Evolutionary conservation across 2,113 vertebrate species (phyloP).

Genomic region (Tragelaphus strepsiceros): DNA sequence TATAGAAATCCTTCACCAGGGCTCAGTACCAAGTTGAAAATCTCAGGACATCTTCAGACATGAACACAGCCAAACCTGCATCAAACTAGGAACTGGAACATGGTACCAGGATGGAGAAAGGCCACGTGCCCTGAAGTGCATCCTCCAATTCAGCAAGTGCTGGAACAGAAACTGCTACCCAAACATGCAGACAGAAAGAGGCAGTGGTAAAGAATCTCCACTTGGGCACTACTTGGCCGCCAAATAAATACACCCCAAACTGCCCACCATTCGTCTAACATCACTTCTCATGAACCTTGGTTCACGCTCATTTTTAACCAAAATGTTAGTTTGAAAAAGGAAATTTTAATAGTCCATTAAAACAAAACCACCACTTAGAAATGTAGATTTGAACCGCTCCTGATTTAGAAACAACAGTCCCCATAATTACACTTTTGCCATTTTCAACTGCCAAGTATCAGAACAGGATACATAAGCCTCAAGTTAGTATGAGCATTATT

Average conservation of each 20-base stretch:
- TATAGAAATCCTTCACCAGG: not conserved
- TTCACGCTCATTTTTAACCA: not conserved
- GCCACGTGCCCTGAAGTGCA: accelerated
- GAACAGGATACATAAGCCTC: not conserved
- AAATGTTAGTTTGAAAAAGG: not conserved
- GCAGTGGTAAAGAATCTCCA: not conserved
- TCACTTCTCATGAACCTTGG: not conserved
- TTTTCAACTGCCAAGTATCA: not conserved
- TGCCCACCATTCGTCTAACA: not conserved
- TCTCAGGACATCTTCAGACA: not conserved
- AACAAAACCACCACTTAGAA: not conserved
- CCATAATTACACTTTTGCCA: not conserved
- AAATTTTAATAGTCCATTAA: not conserved
- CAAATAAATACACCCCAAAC: not conserved
- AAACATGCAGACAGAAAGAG: not conserved
- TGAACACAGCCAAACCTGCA: not conserved
- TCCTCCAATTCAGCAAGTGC: accelerated
- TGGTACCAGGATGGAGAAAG: accelerated
- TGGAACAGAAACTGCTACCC: not conserved
- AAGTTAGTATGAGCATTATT: not conserved
- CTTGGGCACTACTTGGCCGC: not conserved
- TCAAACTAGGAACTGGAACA: not conserved
- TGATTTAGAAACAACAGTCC: not conserved
- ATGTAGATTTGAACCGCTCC: not conserved
- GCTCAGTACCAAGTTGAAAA: not conserved